Evolutionary conservation across 64 coral and sea anemone species (phyloP).

Genomic region (Orbicella faveolata): DNA sequence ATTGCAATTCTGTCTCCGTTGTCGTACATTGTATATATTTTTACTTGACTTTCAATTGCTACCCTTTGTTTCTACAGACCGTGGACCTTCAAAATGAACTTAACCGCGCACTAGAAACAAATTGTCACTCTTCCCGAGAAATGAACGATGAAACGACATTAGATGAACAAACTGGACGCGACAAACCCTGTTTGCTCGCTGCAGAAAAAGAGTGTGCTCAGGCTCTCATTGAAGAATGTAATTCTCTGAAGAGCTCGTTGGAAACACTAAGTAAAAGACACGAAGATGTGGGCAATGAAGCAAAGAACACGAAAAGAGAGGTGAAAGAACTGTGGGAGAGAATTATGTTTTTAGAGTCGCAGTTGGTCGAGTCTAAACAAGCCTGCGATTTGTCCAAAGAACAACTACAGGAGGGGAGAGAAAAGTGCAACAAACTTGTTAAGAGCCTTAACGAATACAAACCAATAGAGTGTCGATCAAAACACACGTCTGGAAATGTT

Average conservation of each 20-base stretch:
- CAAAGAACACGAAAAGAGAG: neutral
- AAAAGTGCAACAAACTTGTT: neutral
- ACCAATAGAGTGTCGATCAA: neutral
- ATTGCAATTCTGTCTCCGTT: too few species aligned
- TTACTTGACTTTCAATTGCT: neutral
- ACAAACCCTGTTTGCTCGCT: neutral
- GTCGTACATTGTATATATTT: too few species aligned
- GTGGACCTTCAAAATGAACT: slow-evolving; percentile 6
- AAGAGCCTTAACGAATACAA: slow-evolving; percentile 3
- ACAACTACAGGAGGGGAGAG: neutral
- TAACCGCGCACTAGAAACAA: neutral
- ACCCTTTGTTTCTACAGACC: neutral
- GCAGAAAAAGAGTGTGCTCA: neutral
- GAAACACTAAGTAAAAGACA: neutral
- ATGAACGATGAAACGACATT: neutral
- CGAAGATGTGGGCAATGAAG: neutral
- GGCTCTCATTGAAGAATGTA: neutral
- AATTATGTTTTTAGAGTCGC: neutral
- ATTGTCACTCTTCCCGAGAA: neutral
- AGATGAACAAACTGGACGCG: neutral
- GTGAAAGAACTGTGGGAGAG: neutral
- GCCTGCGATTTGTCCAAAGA: neutral
- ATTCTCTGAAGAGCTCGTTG: neutral
- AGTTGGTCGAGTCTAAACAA: slow-evolving; percentile 10
- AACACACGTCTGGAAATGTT: neutral